Conservation (phyloP, 2,113 vertebrate genomes). For the Elaphurus davidianus region DNA sequence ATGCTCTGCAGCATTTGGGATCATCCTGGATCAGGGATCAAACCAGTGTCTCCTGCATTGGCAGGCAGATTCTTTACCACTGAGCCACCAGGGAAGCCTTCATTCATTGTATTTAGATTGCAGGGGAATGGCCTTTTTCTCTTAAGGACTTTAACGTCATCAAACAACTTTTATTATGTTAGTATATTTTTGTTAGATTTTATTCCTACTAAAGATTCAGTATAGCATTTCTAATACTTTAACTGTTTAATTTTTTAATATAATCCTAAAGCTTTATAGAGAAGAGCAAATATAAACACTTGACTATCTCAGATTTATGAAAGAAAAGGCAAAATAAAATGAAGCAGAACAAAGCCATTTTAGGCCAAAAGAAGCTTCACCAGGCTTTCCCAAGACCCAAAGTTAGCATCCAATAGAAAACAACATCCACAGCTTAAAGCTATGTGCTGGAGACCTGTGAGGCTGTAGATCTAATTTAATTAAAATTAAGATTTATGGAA, state of each 20-base stretch:
- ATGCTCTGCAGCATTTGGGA: background rate
- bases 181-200: background rate
- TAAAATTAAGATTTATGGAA: slow-evolving; percentile 39
- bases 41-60: background rate
- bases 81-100: background rate
- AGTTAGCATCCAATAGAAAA: background rate
- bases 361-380: background rate
- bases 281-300: background rate
- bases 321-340: slow-evolving; percentile 40
- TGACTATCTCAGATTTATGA: background rate
- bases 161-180: background rate
- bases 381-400: background rate
- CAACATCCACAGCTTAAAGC: background rate
- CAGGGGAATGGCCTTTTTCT: background rate
- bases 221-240: background rate
- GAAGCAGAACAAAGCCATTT: background rate
- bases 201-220: background rate
- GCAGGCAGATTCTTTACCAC: background rate
- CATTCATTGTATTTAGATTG: background rate
- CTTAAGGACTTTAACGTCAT: background rate
- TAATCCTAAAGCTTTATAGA: background rate
- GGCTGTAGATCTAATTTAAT: slow-evolving; percentile 23
- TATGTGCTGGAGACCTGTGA: background rate
- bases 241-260: slow-evolving; percentile 11
- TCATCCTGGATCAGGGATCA: background rate